Conservation (phyloP, 1,140 invertebrate species). For the Sesamia nonagrioides region DNA sequence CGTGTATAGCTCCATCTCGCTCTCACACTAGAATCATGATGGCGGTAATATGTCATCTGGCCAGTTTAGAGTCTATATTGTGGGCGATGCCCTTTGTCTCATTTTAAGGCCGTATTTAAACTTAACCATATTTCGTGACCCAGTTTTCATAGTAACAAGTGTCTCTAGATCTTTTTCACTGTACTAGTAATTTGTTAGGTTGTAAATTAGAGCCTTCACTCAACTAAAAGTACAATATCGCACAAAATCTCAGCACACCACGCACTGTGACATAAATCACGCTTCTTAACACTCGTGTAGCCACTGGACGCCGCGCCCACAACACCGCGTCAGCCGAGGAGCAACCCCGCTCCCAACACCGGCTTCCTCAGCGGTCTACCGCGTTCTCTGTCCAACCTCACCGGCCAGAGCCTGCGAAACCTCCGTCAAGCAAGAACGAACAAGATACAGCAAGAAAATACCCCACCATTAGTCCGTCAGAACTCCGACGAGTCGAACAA, state of each 20-base stretch:
- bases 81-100: not conserved
- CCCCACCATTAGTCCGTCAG: slow-evolving; percentile 68
- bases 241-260: slow-evolving; percentile 9
- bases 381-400: slow-evolving; percentile 87
- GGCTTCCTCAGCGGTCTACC: slow-evolving; percentile 87
- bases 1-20: too few species aligned
- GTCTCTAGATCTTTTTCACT: not conserved
- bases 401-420: slow-evolving; percentile 81
- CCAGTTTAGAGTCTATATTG: too few species aligned
- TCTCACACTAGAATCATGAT: too few species aligned
- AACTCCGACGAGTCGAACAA: slow-evolving; percentile 67
- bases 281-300: slow-evolving; percentile 9
- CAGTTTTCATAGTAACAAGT: not conserved
- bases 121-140: too few species aligned
- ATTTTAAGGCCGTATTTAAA: not conserved
- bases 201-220: not conserved
- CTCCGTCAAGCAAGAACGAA: slow-evolving; percentile 64
- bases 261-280: slow-evolving; percentile 13
- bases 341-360: slow-evolving; percentile 37
- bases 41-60: too few species aligned
- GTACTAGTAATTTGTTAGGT: too few species aligned
- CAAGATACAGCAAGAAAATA: slow-evolving; percentile 58
- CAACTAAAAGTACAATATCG: too few species aligned
- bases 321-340: slow-evolving; percentile 62
- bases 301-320: slow-evolving; percentile 47